These are phyloP conservation scores for Adela reaumurella DNA, from an alignment of 2,888 invertebrate species.

Conservation along the genomic window DNA sequence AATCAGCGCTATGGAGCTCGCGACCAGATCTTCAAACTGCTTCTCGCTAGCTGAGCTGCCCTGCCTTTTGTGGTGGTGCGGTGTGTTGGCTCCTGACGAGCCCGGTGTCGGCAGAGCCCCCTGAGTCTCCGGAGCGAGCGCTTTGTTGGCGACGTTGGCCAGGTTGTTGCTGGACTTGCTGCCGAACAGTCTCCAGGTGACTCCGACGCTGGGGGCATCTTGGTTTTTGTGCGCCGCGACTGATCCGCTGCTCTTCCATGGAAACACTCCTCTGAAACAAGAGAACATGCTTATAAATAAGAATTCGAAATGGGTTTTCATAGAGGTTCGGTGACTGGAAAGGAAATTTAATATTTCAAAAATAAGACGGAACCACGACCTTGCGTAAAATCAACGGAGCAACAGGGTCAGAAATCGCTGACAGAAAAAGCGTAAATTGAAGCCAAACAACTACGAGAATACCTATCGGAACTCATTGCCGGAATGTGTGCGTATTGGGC, in stretches of 20 bases:
- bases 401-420: too few species aligned
- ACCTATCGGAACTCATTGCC: background rate
- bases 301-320: too few species aligned
- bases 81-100: conserved; percentile 33
- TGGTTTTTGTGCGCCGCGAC: conserved; percentile 28
- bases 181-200: conserved; percentile 38
- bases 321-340: too few species aligned
- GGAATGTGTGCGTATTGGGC: background rate
- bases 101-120: conserved; percentile 18
- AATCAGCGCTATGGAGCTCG: conserved; percentile 69
- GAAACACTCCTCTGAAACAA: conserved; percentile 53
- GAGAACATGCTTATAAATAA: conserved; percentile 2
- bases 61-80: conserved; percentile 41
- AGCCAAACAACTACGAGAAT: background rate
- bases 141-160: conserved; percentile 19
- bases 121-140: conserved; percentile 26
- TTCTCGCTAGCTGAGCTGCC: conserved; percentile 51
- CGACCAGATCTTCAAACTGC: conserved; percentile 58
- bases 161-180: conserved; percentile 40
- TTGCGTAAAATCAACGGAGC: too few species aligned
- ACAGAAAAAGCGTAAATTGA: background rate
- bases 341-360: too few species aligned
- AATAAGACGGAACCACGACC: too few species aligned
- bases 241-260: conserved; percentile 39
- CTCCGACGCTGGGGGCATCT: conserved; percentile 21